Evolutionary conservation across 2,113 vertebrate genomes (phyloP).

Genomic region (Ammospiza nelsoni): DNA sequence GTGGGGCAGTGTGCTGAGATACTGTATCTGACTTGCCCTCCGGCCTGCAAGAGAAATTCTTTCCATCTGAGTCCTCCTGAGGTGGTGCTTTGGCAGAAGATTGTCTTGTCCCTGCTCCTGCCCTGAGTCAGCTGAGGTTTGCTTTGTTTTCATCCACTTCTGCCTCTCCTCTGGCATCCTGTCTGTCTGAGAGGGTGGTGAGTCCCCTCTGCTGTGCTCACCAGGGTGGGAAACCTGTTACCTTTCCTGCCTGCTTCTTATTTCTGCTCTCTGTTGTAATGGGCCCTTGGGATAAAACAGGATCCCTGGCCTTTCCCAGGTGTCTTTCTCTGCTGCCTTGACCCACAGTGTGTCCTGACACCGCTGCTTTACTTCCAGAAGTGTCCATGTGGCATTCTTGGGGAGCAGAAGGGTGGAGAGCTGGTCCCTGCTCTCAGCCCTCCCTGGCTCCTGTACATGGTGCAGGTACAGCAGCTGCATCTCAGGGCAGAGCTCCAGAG

Average conservation of each 20-base stretch:
- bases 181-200: neutral
- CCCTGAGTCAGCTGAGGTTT: neutral
- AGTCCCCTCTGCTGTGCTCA: neutral
- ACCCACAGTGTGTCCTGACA: neutral
- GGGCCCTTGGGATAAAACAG: neutral
- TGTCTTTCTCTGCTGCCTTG: rapidly evolving
- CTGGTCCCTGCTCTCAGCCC: neutral
- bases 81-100: slow-evolving; percentile 34
- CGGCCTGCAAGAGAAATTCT: slow-evolving; percentile 51
- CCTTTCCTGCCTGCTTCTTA: neutral
- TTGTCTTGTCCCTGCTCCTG: slow-evolving; percentile 16
- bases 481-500: neutral
- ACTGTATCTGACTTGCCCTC: slow-evolving; percentile 50
- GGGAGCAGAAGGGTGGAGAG: neutral
- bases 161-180: neutral
- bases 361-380: neutral
- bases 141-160: neutral
- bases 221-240: neutral
- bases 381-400: rapidly evolving
- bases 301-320: neutral
- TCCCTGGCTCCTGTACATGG: rapidly evolving
- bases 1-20: slow-evolving; percentile 10
- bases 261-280: neutral
- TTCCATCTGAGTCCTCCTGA: slow-evolving; percentile 43
- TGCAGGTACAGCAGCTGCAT: neutral